Conservation (phyloP, 1,140 invertebrate genomes). For the Trichoplusia ni region DNA sequence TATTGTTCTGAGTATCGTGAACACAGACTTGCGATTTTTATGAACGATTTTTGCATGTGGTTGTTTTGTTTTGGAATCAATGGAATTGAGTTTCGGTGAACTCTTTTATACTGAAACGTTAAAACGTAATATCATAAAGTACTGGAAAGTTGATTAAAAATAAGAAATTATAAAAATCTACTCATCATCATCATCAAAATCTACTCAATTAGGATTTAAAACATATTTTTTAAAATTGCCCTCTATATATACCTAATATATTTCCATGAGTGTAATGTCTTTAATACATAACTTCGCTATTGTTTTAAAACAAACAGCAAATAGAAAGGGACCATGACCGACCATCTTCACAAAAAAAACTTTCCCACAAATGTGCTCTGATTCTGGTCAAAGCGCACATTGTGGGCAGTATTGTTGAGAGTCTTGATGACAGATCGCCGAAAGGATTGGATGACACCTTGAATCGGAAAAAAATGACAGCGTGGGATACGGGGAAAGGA, state of each 20-base stretch:
- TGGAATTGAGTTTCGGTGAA: background rate
- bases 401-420: slow-evolving; percentile 62
- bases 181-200: no score
- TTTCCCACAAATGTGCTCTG: slow-evolving; percentile 56
- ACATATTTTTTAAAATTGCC: no score
- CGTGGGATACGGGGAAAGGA: slow-evolving; percentile 57
- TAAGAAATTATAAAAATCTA: no score
- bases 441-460: slow-evolving; percentile 72
- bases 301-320: background rate
- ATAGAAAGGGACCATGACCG: slow-evolving; percentile 37
- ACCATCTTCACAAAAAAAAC: slow-evolving; percentile 50
- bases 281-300: no score
- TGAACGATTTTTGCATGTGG: background rate
- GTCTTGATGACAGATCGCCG: slow-evolving; percentile 48
- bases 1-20: slow-evolving; percentile 21
- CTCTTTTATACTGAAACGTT: no score
- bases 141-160: no score
- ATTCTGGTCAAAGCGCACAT: slow-evolving; percentile 75
- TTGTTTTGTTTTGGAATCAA: background rate
- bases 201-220: no score
- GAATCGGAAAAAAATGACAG: slow-evolving; percentile 60
- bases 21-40: background rate
- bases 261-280: no score
- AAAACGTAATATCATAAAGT: no score
- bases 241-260: no score